Base-by-base conservation (phyloP, 2,797 vertebrate species). In the Artibeus lituratus region DNA sequence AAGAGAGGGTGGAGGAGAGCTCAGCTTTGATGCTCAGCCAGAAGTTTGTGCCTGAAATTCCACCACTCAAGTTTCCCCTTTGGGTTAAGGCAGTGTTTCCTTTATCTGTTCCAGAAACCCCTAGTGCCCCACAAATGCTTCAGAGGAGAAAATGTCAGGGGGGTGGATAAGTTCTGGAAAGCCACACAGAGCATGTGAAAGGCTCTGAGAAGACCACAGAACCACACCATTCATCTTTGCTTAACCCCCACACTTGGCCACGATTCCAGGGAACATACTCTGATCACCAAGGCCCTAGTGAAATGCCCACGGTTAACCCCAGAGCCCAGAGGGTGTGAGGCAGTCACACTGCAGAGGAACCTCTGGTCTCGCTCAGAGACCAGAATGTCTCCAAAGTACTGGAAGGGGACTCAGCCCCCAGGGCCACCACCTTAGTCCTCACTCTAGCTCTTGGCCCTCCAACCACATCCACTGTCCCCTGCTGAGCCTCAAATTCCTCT, bases 21-120 rank as follows among this genome's bases (percentile, higher is more conserved):
- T 92, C 70, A 74, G 3, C 89, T 92, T 76, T 95, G 89, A 94
- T 74, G 82, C 65, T 42, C 1, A 15, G 87, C 96, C 94, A 94
- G 82, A 59, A 49, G 9, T 37, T n/a, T 62, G 67, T 42, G 94
- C 53, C 96, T 88, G 62, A 78, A 95, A 96, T 57, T 77, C 87
- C 85, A 32, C 55, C 81, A 16, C 72, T 47, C 77, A 37, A 81
- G 81, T 81, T 24, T 51, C 47, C 81, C 51, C 76, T 91, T 69
- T 47, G 72, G 67, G 53, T 82, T 39, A 81, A 91, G 22, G 65
- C 70, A 32, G 44, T 21, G 15, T 47, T 95, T 81, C 57, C 76
- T 89, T 29, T 62, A 42, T 72, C 78, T 93, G 37, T 82, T 88
- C 88, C 51, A 91, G 65, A 73, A 89, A 76, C 3, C 73, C 65